A percentile compares a stretch with the other conserved stretches of the same genome.
Conservation (phyloP, 2,113 vertebrate species). For the Mustela nigripes region DNA sequence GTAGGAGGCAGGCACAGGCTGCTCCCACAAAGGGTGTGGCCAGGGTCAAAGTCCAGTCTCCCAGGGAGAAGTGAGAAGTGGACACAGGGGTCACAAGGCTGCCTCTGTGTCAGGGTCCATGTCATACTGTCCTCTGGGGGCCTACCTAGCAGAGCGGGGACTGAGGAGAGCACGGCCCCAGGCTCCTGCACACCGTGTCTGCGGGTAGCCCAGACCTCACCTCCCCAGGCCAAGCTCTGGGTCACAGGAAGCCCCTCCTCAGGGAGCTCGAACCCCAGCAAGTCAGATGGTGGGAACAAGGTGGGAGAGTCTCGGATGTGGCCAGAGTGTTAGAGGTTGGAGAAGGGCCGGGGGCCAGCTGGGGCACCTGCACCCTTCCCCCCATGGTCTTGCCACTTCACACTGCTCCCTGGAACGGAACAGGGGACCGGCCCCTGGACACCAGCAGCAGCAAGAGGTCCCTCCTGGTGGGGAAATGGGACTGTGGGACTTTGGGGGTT, state of each 20-base stretch:
- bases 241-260: not conserved
- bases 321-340: not conserved
- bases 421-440: accelerated
- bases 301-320: not conserved
- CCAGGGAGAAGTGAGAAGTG: not conserved
- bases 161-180: not conserved
- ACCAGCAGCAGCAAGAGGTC: not conserved
- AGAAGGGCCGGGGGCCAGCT: not conserved
- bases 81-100: not conserved
- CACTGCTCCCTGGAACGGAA: not conserved
- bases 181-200: not conserved
- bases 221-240: not conserved
- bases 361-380: not conserved
- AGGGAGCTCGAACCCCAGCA: not conserved
- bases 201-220: not conserved
- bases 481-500: not conserved
- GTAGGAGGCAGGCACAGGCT: accelerated
- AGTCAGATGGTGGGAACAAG: not conserved
- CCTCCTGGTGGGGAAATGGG: not conserved
- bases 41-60: not conserved
- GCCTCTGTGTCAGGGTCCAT: not conserved
- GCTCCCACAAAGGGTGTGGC: not conserved
- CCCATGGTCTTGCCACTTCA: not conserved
- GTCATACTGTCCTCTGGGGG: not conserved
- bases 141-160: not conserved